Conservation (phyloP, 2,888 invertebrate genomes). For the Cinara cedri region DNA sequence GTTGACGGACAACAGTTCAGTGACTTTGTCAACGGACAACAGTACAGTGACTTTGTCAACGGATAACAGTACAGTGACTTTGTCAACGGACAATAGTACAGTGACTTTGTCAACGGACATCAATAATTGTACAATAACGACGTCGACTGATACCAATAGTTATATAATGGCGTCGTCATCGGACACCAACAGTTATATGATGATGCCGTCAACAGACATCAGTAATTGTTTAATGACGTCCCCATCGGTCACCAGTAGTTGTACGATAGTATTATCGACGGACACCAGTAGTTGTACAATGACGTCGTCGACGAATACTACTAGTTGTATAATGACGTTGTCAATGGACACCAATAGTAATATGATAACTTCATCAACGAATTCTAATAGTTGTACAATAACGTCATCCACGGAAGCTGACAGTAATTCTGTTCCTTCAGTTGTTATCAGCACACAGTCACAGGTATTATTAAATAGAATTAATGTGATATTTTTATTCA, state of each 20-base stretch:
- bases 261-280: too few species aligned
- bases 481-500: too few species aligned
- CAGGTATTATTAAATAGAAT: too few species aligned
- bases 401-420: slow-evolving; percentile 2
- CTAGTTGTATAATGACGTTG: neutral
- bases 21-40: too few species aligned
- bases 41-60: neutral
- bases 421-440: neutral
- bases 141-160: too few species aligned
- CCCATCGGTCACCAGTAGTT: too few species aligned
- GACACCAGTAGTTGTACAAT: neutral
- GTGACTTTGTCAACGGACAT: neutral
- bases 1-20: too few species aligned
- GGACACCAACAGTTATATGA: too few species aligned
- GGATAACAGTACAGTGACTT: neutral
- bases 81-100: neutral
- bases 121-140: neutral
- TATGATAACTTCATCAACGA: neutral
- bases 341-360: neutral
- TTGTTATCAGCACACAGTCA: neutral
- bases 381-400: neutral
- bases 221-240: neutral
- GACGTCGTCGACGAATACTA: neutral
- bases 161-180: too few species aligned
- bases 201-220: neutral